Percentiles rank a stretch among this genome's conserved stretches.
phyloP scores from a whole-genome alignment of 2,113 vertebrate genomes.

The Brevimyrus niger region DNA sequence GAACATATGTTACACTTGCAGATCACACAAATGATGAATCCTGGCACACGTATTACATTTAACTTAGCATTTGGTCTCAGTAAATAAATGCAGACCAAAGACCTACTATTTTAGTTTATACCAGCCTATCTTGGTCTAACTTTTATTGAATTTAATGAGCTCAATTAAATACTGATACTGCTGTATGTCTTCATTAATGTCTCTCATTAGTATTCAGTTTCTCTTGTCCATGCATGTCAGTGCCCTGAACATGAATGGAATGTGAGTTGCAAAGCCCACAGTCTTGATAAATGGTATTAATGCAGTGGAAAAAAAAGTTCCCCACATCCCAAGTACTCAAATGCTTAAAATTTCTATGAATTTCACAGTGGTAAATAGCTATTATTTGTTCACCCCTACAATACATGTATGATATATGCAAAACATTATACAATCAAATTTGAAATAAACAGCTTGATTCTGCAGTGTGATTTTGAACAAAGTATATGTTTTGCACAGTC shows the following conservation, averaged over 20 bases:
- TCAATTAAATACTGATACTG: neutral
- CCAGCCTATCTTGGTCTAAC: neutral
- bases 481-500: neutral
- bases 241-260: neutral
- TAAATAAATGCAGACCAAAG: neutral
- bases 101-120: neutral
- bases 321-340: neutral
- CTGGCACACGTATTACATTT: neutral
- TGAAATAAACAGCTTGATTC: neutral
- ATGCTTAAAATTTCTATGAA: neutral
- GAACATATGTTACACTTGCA: neutral
- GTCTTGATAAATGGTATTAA: neutral
- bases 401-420: neutral
- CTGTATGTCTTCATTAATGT: neutral
- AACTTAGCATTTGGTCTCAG: no score
- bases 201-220: neutral
- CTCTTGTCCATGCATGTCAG: neutral
- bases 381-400: neutral
- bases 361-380: neutral
- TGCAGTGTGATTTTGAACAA: neutral
- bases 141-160: neutral
- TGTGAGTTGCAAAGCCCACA: neutral
- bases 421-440: neutral
- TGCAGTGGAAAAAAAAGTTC: neutral
- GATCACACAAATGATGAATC: neutral